Conservation (phyloP, 2,888 invertebrate species). For the Eupithecia pulchellata region DNA sequence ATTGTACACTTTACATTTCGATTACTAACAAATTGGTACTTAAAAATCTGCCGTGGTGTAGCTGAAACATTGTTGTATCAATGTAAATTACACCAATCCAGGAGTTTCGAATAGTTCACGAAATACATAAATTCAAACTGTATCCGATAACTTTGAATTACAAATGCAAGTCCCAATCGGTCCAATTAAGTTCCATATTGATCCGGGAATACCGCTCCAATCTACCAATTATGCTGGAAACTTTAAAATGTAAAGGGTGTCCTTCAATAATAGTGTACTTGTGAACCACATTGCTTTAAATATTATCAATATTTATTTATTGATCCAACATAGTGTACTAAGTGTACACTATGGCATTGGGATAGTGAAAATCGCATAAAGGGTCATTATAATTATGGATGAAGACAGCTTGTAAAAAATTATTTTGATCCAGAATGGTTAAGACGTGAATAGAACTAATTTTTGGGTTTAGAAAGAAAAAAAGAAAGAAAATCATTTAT, state of each 20-base stretch:
- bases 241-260: slow-evolving; percentile 56
- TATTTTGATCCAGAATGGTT: no score
- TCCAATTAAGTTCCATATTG: slow-evolving; percentile 77
- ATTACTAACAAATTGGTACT: not conserved
- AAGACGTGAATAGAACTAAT: no score
- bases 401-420: no score
- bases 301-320: slow-evolving; percentile 53
- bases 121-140: slow-evolving; percentile 51
- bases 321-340: slow-evolving; percentile 48
- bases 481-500: no score
- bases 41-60: not conserved
- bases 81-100: slow-evolving; percentile 1
- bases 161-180: slow-evolving; percentile 73
- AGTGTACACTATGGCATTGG: no score
- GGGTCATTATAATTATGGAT: no score
- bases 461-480: no score
- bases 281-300: not conserved
- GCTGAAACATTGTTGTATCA: not conserved
- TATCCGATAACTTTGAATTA: slow-evolving; percentile 76
- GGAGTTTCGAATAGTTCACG: slow-evolving; percentile 10
- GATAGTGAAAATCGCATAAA: no score
- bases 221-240: slow-evolving; percentile 60
- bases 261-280: slow-evolving; percentile 8
- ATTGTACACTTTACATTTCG: not conserved
- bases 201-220: slow-evolving; percentile 60